phyloP scores from a whole-genome alignment of 2,113 vertebrate genomes.

The Callipepla californica region DNA sequence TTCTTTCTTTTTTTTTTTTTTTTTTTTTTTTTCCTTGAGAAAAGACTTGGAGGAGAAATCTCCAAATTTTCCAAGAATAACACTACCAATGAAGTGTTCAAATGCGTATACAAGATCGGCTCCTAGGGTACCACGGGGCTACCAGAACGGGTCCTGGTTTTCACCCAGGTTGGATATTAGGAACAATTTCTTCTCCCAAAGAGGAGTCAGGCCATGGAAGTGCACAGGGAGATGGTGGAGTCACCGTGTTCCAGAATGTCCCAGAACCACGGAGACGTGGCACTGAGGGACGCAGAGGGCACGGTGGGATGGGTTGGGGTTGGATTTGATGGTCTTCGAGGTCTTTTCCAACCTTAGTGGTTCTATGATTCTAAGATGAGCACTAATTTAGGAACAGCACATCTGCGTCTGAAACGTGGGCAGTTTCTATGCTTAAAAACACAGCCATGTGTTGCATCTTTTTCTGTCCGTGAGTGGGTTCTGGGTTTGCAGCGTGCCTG shows the following conservation, averaged over 20 bases:
- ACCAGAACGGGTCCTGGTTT: neutral
- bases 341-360: no score
- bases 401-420: neutral
- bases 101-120: fast-evolving
- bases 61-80: slow-evolving; percentile 38
- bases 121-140: neutral
- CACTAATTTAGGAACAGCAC: neutral
- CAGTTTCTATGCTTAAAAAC: neutral
- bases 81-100: neutral
- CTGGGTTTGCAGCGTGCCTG: neutral
- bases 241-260: no score
- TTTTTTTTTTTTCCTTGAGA: no score
- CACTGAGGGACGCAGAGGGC: no score
- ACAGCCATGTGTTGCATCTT: neutral
- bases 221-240: no score
- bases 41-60: neutral
- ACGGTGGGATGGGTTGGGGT: no score
- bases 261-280: no score
- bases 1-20: no score
- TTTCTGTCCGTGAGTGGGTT: neutral
- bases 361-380: neutral
- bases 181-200: no score
- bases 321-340: no score
- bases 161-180: neutral
- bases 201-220: no score